A percentile compares a stretch with the other conserved stretches of the same genome.
Evolutionary conservation across 2,888 invertebrate species (phyloP).

Genomic region (Amblyjoppa proteus): DNA sequence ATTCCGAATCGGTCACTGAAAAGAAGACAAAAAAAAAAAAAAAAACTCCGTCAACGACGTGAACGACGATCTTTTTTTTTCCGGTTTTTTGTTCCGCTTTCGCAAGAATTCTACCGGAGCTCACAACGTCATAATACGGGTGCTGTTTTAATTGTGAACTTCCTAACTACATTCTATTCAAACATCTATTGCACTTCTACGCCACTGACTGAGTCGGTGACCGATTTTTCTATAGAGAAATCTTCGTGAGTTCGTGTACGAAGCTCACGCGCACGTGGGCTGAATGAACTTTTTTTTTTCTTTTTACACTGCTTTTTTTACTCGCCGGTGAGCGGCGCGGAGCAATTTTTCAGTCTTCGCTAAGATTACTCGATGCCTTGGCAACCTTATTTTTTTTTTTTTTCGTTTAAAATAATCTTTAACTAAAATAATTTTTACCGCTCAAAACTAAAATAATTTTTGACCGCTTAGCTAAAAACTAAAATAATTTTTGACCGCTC

Average conservation of each 20-base stretch:
- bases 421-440: no score
- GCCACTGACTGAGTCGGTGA: not conserved
- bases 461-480: no score
- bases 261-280: no score
- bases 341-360: not conserved
- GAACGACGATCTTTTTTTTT: not conserved
- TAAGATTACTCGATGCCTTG: no score
- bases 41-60: not conserved
- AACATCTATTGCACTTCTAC: not conserved
- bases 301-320: no score
- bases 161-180: not conserved
- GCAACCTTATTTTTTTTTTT: no score
- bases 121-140: not conserved
- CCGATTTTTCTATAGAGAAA: not conserved
- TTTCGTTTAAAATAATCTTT: no score
- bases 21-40: slow-evolving; percentile 17
- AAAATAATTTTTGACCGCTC: not conserved
- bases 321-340: no score
- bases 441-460: not conserved
- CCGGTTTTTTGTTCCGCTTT: not conserved
- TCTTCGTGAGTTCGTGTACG: no score
- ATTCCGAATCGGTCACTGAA: slow-evolving; percentile 46
- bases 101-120: not conserved
- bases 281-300: no score
- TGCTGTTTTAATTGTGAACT: slow-evolving; percentile 1